Evolutionary conservation across 2,797 vertebrate genomes (phyloP).

Genomic region (Trichosurus vulpecula): DNA sequence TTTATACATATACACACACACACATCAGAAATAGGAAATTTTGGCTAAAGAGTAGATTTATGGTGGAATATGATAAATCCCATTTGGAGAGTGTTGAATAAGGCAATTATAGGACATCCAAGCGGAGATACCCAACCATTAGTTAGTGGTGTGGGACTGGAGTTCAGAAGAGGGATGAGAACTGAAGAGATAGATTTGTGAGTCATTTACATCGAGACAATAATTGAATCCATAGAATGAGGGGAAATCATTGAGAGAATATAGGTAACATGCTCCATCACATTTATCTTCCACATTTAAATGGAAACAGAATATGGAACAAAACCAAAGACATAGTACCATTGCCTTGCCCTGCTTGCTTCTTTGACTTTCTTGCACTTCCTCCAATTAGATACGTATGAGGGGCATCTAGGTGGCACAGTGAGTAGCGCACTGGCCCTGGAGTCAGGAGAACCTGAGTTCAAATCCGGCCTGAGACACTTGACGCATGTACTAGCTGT

Average conservation of each 20-base stretch:
- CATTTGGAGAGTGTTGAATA: not conserved
- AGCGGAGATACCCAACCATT: not conserved
- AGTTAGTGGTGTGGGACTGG: not conserved
- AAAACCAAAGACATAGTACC: not conserved
- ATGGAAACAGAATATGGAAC: not conserved
- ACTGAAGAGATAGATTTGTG: not conserved
- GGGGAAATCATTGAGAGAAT: not conserved
- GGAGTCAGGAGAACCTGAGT: no score
- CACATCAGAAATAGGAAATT: not conserved
- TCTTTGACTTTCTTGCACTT: not conserved
- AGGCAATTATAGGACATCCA: not conserved
- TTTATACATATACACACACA: not conserved
- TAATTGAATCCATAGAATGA: not conserved
- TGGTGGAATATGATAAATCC: not conserved
- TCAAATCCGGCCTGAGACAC: no score
- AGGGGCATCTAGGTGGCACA: no score
- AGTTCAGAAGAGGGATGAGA: not conserved
- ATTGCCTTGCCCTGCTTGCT: not conserved
- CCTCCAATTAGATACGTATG: not conserved
- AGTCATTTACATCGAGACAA: not conserved
- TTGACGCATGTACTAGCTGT: no score
- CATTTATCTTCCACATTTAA: slow-evolving; percentile 20
- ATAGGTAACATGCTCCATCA: not conserved
- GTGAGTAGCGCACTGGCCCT: no score
- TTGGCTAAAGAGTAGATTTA: not conserved